These are phyloP conservation scores for Phodopus roborovskii DNA, from an alignment of 2,113 vertebrate genomes.

Conservation along the genomic window DNA sequence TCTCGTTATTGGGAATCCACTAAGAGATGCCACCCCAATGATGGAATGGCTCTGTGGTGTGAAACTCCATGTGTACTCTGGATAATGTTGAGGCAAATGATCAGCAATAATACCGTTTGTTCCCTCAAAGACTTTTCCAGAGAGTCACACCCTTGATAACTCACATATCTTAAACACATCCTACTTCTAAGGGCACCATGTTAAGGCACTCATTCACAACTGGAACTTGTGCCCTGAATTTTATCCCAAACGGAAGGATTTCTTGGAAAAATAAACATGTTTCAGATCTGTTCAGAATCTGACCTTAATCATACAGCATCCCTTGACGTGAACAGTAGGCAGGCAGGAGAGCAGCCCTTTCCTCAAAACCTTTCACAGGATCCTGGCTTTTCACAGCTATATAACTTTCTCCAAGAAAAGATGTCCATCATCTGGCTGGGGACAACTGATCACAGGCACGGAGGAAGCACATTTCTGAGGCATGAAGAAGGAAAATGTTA, in stretches of 20 bases:
- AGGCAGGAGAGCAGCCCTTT: not conserved
- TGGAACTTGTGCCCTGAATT: conserved; percentile 20
- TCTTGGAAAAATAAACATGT: conserved; percentile 33
- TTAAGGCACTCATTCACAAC: not conserved
- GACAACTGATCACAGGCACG: not conserved
- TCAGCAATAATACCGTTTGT: conserved; percentile 5
- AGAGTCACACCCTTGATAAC: not conserved
- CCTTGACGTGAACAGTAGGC: not conserved
- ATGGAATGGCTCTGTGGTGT: not conserved
- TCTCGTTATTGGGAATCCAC: not conserved
- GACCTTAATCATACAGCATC: not conserved
- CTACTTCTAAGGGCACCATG: not conserved
- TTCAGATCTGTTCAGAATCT: conserved; percentile 12
- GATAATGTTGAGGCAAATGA: conserved; percentile 2
- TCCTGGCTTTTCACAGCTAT: not conserved
- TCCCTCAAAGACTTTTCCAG: not conserved
- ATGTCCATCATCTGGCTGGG: not conserved
- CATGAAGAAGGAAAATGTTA: conserved; percentile 38
- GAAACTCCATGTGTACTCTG: not conserved
- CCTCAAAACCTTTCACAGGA: not conserved
- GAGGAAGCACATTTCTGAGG: conserved; percentile 37
- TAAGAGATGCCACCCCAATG: not conserved
- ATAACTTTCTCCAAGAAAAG: conserved; percentile 17
- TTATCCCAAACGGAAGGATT: not conserved
- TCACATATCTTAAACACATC: not conserved